Base-by-base conservation (phyloP, 2,797 vertebrate genomes). In the Oreochromis mossambicus region DNA sequence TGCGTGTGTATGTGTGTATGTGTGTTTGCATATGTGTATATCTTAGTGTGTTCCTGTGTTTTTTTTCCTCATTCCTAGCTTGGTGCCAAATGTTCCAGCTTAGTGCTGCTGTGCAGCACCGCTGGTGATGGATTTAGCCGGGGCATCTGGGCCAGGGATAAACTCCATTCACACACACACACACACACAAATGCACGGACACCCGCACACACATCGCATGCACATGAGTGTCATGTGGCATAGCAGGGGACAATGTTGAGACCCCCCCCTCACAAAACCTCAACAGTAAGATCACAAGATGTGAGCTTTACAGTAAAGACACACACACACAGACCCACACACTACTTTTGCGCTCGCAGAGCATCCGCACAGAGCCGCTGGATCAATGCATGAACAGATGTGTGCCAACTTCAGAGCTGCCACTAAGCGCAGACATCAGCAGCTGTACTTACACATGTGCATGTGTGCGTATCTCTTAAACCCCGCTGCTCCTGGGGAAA, bases 371-470 rank as follows among this genome's bases (percentile, higher is more conserved):
- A 55, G 54, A 83, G 81, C 76, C 3, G 38, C 55, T 80, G 81
- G 95, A 97, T 98, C 97, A 96, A 97, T 97, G 94, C 89, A 84
- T 92, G 95, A 95, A 95, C 83, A 93, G 92, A 92, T 94, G 95
- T 92, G 93, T 92, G 90, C 78, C 95, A 93, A 91, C 91, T 87
- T 73, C 38, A 82, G 82, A 88, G 86, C 89, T 46, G 82, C 82
- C 79, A 78, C 84, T 85, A 83, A 88, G 89, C 81, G 3, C 82
- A 79, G 54, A 86, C 85, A 86, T 83, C 86, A 84, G 84, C 83
- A 82, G 83, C 85, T 82, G 82, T 77, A 81, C 82, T 91, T 75
- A 79, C 76, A 81, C 75, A 75, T 7, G 1, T 36, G 77, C 51
- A 21, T 61, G 79, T 75, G 51, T 58, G 80, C 63, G n/a, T 76